Conservation (phyloP, 2,888 invertebrate species). For the Phyto melanocephala region DNA sequence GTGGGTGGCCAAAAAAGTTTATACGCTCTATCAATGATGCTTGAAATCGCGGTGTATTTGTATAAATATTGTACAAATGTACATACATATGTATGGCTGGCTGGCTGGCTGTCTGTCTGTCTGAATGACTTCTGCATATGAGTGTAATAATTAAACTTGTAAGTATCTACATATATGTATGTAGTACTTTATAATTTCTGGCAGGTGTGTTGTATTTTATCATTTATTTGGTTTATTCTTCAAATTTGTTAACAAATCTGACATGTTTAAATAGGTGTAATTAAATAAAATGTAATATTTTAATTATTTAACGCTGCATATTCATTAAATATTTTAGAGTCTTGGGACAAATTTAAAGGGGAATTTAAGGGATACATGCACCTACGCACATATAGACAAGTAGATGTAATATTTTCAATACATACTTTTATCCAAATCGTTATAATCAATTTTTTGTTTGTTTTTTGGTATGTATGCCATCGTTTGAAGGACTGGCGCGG, state of each 20-base stretch:
- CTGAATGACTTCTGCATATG: constrained; percentile 1
- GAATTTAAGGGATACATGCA: no score
- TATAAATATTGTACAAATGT: background rate
- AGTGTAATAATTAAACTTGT: background rate
- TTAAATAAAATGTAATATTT: background rate
- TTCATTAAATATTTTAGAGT: no score
- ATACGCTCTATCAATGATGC: constrained; percentile 64
- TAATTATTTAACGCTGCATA: no score
- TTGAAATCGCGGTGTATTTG: constrained; percentile 55
- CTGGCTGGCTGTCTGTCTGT: background rate
- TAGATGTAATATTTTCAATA: no score
- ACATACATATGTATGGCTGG: background rate
- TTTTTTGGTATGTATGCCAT: no score
- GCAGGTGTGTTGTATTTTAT: constrained; percentile 12
- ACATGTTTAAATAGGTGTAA: background rate
- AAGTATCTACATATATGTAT: background rate
- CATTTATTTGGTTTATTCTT: constrained; percentile 11
- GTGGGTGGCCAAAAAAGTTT: constrained; percentile 60
- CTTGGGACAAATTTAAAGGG: no score
- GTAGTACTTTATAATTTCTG: constrained; percentile 5
- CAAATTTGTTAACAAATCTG: constrained; percentile 8
- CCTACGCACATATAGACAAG: no score
- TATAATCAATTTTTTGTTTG: no score
- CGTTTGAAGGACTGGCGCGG: no score
- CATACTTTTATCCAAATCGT: no score